Base-by-base conservation (phyloP, 2,113 vertebrate species). In the Okapia johnstoni region DNA sequence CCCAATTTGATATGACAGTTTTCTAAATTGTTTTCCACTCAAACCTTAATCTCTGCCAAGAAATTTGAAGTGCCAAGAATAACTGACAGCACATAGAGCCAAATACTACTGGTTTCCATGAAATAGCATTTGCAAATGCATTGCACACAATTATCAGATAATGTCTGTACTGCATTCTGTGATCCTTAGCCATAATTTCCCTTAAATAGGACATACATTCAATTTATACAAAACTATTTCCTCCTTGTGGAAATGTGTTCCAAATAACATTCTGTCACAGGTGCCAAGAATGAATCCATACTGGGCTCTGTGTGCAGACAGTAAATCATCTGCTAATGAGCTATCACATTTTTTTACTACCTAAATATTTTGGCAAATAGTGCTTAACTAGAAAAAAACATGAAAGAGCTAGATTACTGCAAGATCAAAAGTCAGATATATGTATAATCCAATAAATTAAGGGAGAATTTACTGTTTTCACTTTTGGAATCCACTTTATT, bases 1-100 rank as follows among this genome's bases (percentile, higher is more conserved):
- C 88, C 60, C 76, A 90, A 93, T 96, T 96, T 94, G 81, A 92
- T 95, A 60, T 92, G 93, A 96, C 92, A 94, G 90, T 83, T 97
- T 88, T 61, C 61, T 90, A 97, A 90, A 97, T 81, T 63, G 87
- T 92, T 96, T 95, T 94, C 93, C 77, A 85, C 81, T 95, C 76
- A 97, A 93, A 92, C 21, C 13, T 73, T 96, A 87, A 93, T 77
- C 61, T 81, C 83, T 94, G 90, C 95, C 93, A 96, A 98, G 40
- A 96, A 88, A 91, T 55, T 86, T 61, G 43, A 97, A 92, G 33
- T 92, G 95, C 90, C 87, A 96, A 87, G 93, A 94, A 92, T 57
- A 94, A 84, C 87, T 93, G 96, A 93, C 54, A 88, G 79, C 23
- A 55, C 40, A 23, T 2, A 73, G 16, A 94, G 87, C 92, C 89